These are phyloP conservation scores for Corythucha ciliata DNA, from an alignment of 2,888 invertebrate species.

Conservation along the genomic window DNA sequence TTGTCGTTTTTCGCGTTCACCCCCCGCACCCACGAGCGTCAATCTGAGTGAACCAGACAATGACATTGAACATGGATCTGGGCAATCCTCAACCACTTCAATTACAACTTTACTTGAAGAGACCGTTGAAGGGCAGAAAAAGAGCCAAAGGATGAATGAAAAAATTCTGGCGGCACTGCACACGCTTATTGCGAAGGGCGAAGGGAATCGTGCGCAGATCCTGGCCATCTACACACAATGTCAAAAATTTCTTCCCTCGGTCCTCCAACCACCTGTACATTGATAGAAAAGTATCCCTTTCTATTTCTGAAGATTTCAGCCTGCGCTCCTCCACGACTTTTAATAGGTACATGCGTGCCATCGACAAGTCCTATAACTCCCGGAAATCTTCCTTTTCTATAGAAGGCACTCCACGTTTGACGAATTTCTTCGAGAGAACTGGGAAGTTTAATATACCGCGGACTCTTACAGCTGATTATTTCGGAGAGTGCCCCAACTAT, in stretches of 20 bases:
- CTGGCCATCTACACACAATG: slow-evolving; percentile 5
- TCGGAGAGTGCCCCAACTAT: not conserved
- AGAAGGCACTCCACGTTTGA: not conserved
- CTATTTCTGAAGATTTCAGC: not conserved
- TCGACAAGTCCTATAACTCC: not conserved
- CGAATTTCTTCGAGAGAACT: not conserved
- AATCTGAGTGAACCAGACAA: too few species aligned
- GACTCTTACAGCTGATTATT: not conserved
- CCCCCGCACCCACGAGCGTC: too few species aligned
- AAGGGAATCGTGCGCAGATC: slow-evolving; percentile 4
- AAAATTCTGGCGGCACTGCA: too few species aligned
- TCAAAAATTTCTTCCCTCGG: slow-evolving; percentile 3
- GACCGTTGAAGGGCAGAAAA: too few species aligned
- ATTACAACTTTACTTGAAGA: too few species aligned
- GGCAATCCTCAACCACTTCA: too few species aligned
- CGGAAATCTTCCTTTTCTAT: not conserved
- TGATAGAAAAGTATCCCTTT: slow-evolving; percentile 1
- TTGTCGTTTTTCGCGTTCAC: too few species aligned
- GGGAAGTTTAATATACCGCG: not conserved
- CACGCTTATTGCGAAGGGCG: too few species aligned
- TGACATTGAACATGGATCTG: too few species aligned
- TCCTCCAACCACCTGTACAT: slow-evolving; percentile 1
- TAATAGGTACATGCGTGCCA: slow-evolving; percentile 4
- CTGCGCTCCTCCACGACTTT: too few species aligned
- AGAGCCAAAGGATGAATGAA: too few species aligned